Evolutionary conservation across 2,797 vertebrate genomes (phyloP), one percentile per base, ranked within the genome.

Genomic region (Acanthurus tractus): DNA sequence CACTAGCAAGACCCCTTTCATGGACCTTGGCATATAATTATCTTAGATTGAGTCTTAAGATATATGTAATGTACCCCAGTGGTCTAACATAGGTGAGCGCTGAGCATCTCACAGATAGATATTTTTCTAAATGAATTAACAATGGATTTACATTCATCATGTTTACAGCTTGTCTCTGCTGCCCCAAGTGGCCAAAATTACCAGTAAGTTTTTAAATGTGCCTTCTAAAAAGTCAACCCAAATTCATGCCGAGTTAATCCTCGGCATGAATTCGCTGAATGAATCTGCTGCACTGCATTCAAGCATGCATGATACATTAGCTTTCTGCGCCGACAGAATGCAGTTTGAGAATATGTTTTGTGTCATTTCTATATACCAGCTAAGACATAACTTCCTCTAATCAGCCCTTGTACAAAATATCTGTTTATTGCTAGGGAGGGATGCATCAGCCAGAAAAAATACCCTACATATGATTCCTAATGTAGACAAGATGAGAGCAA

Each of bases 401-500:
- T 85, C 73, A 74, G 52, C 25, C 44, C 9, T 42, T 6, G 36
- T 57, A 8, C 14, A 22, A 62, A 81, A n/a, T 68, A 6, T 63
- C 34, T 38, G 61, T 74, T 68, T 63, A 61, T 64, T 50, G 45
- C 42, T 10, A 13, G 54, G 36, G 14, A 45, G 4, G 40, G 45
- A 45, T 56, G 50, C 61, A 54, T 58, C 54, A 78, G 62, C 53
- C 9, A 8, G 61, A 68, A 49, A 65, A 62, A 72, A 46, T 77
- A 76, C 89, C 81, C 78, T 79, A 67, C 20, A 81, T 81, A 79
- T 1, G 71, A 58, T 70, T 79, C 85, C 79, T 86, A 73, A 85
- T 25, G 50, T 29, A 64, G 76, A 78, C 49, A 44, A 81, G 61
- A 70, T 46, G 63, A 68, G 62, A 58, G 72, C 61, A 42, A 52